Evolutionary conservation across 2,888 invertebrate genomes (phyloP).

Genomic region (Leptothorax acervorum): DNA sequence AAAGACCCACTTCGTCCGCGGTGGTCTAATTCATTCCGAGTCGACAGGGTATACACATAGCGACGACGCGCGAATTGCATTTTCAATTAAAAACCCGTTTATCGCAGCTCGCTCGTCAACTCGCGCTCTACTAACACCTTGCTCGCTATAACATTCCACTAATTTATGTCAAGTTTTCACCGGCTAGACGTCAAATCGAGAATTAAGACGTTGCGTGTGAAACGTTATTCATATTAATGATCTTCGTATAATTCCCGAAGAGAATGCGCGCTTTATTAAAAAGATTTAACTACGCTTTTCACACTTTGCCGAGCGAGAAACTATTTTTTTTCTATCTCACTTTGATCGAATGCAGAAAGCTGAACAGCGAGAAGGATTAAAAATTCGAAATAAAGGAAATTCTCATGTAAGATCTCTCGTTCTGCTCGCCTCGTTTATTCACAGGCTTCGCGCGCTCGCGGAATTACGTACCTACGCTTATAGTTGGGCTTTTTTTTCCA

Average conservation of each 20-base stretch:
- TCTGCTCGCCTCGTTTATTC: background rate
- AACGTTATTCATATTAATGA: conserved; percentile 10
- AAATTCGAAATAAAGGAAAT: conserved; percentile 3
- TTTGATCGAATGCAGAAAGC: background rate
- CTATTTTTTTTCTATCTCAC: background rate
- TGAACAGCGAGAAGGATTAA: background rate
- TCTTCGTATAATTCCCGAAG: background rate
- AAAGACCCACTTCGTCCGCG: conserved; percentile 24
- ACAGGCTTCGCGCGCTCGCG: background rate
- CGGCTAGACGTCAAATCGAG: background rate
- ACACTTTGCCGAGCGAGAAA: background rate
- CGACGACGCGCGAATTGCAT: conserved; percentile 32
- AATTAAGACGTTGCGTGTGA: conserved; percentile 8
- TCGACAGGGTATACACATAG: conserved; percentile 12
- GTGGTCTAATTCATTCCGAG: conserved; percentile 49
- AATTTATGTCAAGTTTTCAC: background rate
- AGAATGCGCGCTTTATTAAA: background rate
- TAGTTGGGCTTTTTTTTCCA: conserved; percentile 21
- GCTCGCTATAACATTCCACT: background rate
- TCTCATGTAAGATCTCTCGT: background rate
- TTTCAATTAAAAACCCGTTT: conserved; percentile 51
- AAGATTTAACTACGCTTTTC: background rate
- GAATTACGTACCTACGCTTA: background rate
- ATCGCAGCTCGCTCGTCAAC: conserved; percentile 18
- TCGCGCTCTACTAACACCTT: conserved; percentile 14